Conservation (phyloP, 2,113 vertebrate genomes). For the Myiopsitta monachus region DNA sequence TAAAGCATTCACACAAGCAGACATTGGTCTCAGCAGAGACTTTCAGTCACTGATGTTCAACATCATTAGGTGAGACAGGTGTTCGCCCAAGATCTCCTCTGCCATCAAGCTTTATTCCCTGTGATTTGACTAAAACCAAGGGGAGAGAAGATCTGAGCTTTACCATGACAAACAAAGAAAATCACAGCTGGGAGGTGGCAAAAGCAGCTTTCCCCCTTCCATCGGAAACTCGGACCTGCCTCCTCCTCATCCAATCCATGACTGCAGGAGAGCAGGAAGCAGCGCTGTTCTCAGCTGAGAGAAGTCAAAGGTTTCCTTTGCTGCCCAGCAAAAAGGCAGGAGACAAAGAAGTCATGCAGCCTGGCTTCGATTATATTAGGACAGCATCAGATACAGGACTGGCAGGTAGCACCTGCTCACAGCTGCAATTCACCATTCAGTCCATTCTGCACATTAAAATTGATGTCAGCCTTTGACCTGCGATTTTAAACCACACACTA, state of each 20-base stretch:
- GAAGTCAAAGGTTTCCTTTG: not conserved
- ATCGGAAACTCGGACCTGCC: not conserved
- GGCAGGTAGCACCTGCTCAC: not conserved
- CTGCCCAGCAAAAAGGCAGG: not conserved
- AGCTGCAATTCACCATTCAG: not conserved
- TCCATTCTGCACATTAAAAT: not conserved
- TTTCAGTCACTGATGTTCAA: not conserved
- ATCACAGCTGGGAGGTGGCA: not conserved
- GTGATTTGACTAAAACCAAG: not conserved
- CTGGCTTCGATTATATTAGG: not conserved
- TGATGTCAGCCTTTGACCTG: not conserved
- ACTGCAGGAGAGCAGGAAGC: not conserved
- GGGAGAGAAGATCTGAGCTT: not conserved
- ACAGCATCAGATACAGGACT: not conserved
- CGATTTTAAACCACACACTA: not conserved
- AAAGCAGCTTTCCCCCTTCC: not conserved
- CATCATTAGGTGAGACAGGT: not conserved
- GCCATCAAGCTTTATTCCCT: not conserved
- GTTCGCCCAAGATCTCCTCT: not conserved
- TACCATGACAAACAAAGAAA: not conserved
- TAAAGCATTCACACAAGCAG: not conserved
- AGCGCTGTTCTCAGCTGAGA: not conserved
- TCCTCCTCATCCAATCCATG: not conserved
- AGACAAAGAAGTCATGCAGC: not conserved
- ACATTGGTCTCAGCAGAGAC: not conserved